These are phyloP conservation scores for Amphimallon solstitiale DNA, from an alignment of 2,888 invertebrate species.

Conservation along the genomic window DNA sequence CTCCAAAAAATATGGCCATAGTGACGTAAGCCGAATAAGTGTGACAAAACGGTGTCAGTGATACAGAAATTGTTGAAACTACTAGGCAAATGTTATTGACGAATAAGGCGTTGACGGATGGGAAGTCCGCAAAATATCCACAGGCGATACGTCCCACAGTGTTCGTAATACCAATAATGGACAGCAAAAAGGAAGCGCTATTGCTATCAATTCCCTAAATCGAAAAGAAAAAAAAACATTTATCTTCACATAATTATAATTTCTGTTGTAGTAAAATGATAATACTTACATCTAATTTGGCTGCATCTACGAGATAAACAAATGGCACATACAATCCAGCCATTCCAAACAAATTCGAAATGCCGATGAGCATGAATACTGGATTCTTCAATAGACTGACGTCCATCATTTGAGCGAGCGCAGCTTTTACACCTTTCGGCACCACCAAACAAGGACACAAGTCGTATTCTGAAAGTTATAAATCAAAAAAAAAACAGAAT, in stretches of 20 bases:
- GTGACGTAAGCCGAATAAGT: slow-evolving; percentile 80
- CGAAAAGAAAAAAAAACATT: slow-evolving; percentile 5
- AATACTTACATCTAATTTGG: slow-evolving; percentile 72
- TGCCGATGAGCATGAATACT: slow-evolving; percentile 89
- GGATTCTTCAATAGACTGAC: slow-evolving; percentile 87
- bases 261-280: no score
- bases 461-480: slow-evolving; percentile 76
- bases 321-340: slow-evolving; percentile 97
- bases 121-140: slow-evolving; percentile 92
- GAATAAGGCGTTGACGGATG: slow-evolving; percentile 89
- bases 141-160: slow-evolving; percentile 91
- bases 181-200: slow-evolving; percentile 79
- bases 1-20: slow-evolving; percentile 89
- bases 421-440: slow-evolving; percentile 84
- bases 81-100: slow-evolving; percentile 94
- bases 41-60: slow-evolving; percentile 84
- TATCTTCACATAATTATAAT: no score
- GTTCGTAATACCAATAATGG: slow-evolving; percentile 92
- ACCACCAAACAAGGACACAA: slow-evolving; percentile 82
- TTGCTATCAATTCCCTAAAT: slow-evolving; percentile 76
- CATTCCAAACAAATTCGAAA: slow-evolving; percentile 97
- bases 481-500: no score
- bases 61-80: slow-evolving; percentile 87
- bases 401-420: slow-evolving; percentile 91
- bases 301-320: slow-evolving; percentile 90